Evolutionary conservation across 2,888 invertebrate species (phyloP), one percentile per base, ranked within the genome.

Genomic region (Parnassius mnemosyne): DNA sequence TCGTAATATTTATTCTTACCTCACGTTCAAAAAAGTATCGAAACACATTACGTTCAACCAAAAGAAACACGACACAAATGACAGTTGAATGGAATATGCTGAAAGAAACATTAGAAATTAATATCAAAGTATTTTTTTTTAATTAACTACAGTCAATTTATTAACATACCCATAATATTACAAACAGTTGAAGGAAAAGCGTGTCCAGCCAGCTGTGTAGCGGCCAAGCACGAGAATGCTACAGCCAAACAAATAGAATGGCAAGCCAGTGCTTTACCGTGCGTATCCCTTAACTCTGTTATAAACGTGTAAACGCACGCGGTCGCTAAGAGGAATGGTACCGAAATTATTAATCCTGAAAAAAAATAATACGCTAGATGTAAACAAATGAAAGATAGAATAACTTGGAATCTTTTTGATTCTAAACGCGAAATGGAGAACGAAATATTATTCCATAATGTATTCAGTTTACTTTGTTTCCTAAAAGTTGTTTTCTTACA

Each of bases 21-120:
- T 83, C 57, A 94, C 92, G 69, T 93, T 92, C 68, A 92, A 80
- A 84, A 93, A 94, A 61, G 92, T 94, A 80, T 94, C 94, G 75
- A 94, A 93, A 77, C 94, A 94, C 92, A 94, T 93, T 53, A 94
- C 93, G 79, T 94, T 94, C 65, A 94, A 82, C 94, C 94, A 94
- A 84, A 94, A 94, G 83, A 94, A 94, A 74, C 94, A 93, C 49
- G 94, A 93, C 56, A 94, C 88, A 81, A 94, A 94, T 3, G 93
- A 93, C 75, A 94, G 93, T 77, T 94, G 94, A 72, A 94, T 94
- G 69, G 93, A 79, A 79, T 93, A 94, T 10, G 93, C 94, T 94
- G 92, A 69, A 92, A 93, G 68, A 79, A 81, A 80, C 46, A 58
- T 16, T 20, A 20, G 13, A 46, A 57, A 57, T 49, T 25, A 53